These are phyloP conservation scores for Drosophila leonis DNA, from an alignment of 2,888 invertebrate species.

Conservation along the genomic window DNA sequence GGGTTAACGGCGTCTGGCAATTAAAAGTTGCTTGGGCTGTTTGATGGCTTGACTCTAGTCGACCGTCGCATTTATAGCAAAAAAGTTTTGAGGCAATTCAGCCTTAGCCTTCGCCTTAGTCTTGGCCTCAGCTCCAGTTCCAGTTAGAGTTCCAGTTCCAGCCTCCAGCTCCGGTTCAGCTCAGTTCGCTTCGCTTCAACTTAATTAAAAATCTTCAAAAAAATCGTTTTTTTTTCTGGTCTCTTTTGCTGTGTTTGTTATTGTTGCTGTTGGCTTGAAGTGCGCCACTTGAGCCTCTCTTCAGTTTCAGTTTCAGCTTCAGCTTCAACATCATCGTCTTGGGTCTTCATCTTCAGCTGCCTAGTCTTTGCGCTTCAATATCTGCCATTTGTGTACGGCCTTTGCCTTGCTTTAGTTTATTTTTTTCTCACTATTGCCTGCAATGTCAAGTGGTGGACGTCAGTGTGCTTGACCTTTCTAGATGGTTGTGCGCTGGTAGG, in stretches of 20 bases:
- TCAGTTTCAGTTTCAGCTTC: slow-evolving; percentile 20
- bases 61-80: slow-evolving; percentile 68
- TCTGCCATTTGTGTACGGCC: slow-evolving; percentile 30
- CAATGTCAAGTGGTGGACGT: slow-evolving; percentile 71
- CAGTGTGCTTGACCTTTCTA: slow-evolving; percentile 48
- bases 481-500: not conserved
- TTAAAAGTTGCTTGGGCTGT: slow-evolving; percentile 70
- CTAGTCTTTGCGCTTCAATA: slow-evolving; percentile 5
- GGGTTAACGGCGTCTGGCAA: slow-evolving; percentile 65
- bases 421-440: slow-evolving; percentile 21
- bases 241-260: slow-evolving; percentile 10
- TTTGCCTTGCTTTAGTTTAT: slow-evolving; percentile 42
- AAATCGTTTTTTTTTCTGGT: slow-evolving; percentile 8
- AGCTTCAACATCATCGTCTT: slow-evolving; percentile 4
- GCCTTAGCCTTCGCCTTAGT: slow-evolving; percentile 6
- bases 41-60: slow-evolving; percentile 60
- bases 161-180: slow-evolving; percentile 16
- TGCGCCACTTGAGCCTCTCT: slow-evolving; percentile 36
- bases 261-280: slow-evolving; percentile 27
- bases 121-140: slow-evolving; percentile 19
- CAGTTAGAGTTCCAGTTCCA: slow-evolving; percentile 16
- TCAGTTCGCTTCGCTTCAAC: slow-evolving; percentile 28
- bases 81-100: slow-evolving; percentile 35
- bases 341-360: not conserved
- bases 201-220: slow-evolving; percentile 56